Conservation (phyloP, 92 coral and sea anemone species). For the Parazoanthus swiftii region DNA sequence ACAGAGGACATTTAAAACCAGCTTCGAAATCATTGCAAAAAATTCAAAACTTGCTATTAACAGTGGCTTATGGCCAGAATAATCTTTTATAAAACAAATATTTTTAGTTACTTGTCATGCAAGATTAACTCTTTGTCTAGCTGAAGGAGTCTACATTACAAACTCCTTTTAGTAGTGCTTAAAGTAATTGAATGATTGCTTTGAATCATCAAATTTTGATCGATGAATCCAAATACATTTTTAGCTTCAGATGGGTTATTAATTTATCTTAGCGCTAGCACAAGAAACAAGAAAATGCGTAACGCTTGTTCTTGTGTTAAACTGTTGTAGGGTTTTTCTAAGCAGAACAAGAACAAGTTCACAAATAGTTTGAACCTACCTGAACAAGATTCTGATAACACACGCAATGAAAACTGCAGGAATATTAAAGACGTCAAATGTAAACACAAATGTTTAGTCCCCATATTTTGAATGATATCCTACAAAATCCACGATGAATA, state of each 20-base stretch:
- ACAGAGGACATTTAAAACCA: neutral
- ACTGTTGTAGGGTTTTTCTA: neutral
- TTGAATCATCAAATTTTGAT: neutral
- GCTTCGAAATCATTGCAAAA: neutral
- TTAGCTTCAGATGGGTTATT: neutral
- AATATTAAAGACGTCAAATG: neutral
- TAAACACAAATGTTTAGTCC: neutral
- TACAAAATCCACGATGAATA: neutral
- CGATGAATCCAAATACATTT: neutral
- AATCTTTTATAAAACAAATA: neutral
- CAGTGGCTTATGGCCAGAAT: neutral
- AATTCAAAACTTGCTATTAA: neutral
- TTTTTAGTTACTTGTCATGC: neutral
- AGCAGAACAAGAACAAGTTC: neutral
- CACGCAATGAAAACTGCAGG: conserved; percentile 1
- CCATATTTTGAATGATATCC: neutral
- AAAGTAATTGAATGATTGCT: neutral
- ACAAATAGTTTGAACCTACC: neutral
- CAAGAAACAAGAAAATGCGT: neutral
- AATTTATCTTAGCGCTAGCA: too few species aligned
- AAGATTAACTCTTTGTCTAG: neutral
- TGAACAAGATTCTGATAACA: neutral
- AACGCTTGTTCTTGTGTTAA: neutral
- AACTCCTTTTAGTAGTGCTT: neutral
- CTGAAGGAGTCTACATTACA: neutral